Conservation (phyloP, 2,797 vertebrate species). For the Poecilia picta region DNA sequence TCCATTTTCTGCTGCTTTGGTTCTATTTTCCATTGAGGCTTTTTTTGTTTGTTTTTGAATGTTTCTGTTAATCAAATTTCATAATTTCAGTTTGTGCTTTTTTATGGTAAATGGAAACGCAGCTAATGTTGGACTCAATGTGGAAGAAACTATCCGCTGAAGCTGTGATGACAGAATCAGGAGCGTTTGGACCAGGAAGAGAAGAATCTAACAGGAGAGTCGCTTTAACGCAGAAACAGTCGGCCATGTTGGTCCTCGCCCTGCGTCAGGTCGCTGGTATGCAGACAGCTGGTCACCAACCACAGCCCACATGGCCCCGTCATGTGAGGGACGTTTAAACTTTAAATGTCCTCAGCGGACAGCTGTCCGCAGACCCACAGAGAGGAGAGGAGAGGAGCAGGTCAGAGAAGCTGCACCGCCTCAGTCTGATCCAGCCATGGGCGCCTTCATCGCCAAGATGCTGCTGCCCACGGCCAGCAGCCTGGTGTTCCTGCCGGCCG, state of each 20-base stretch:
- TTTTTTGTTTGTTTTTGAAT: too few relatives aligned
- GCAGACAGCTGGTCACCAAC: slow-evolving; percentile 76
- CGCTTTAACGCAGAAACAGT: background rate
- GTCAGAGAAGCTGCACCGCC: background rate
- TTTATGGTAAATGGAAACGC: too few relatives aligned
- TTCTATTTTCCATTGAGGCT: too few relatives aligned
- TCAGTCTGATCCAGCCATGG: slow-evolving; percentile 79
- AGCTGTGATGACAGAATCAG: background rate
- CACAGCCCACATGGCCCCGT: slow-evolving; percentile 19
- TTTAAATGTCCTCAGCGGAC: slow-evolving; percentile 79
- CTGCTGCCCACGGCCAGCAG: slow-evolving; percentile 94
- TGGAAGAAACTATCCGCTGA: background rate
- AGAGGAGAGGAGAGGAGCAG: background rate
- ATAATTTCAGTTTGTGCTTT: too few relatives aligned
- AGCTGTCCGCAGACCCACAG: slow-evolving; percentile 61
- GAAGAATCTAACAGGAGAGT: background rate
- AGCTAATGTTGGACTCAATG: background rate
- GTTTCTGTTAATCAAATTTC: too few relatives aligned
- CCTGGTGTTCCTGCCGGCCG: slow-evolving; percentile 89
- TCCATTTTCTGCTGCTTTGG: too few relatives aligned
- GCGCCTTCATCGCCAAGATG: slow-evolving; percentile 91
- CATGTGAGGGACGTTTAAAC: slow-evolving; percentile 79
- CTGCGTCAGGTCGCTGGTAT: slow-evolving; percentile 40
- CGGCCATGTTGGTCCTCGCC: slow-evolving; percentile 16
- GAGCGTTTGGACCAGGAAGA: background rate